Base-by-base conservation (phyloP, 35 echinoderm and acorn worm genomes). In the Strongylocentrotus purpuratus region DNA sequence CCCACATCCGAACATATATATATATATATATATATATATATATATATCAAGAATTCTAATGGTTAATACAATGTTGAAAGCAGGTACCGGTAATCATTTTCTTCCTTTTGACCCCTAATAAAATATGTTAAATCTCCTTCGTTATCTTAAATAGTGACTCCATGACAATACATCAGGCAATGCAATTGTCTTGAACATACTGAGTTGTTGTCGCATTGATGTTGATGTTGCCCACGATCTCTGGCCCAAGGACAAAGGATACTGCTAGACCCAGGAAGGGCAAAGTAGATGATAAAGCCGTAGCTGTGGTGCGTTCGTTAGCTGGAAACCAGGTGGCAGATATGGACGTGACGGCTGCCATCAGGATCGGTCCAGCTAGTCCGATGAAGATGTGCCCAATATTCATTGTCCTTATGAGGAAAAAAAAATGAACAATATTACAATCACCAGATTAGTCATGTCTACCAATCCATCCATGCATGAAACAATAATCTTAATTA, bases 241-340 rank as follows among this genome's bases (percentile, higher is more conserved):
- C 88, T 31, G 98, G 97, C 17, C 98, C 98, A 2, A 99, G 45
- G 8, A 99, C 61, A 95, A 99, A 99, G 18, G 97, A 97, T n/a
- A 32, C 46, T 35, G 96, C 97, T 33, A 97, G 86, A 35, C 98
- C 98, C 33, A 97, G 31, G 48, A 50, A 35, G 85, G 46, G 86
- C 25, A 95, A 65, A 20, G 95, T 93, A 18, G 95, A 28, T 1
- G 97, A 94, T 52, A 99, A 92, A 55, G 98, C 98, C 25, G 98
- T 99, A n/a, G 96, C 70, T 31, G 97, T 97, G 55, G 98, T 99
- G n/a, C 98, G 88, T 61, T 99, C 96, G 32, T 97, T 87, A 46
- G 96, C 89, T 87, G 98, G 97, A 92, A 99, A 99, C 98, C 98
- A 99, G 31, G 92, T 88, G 5, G 96, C 97, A 32, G 97, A 97